Conservation (phyloP, 2,797 vertebrate species). For the Peromyscus nudipes region DNA sequence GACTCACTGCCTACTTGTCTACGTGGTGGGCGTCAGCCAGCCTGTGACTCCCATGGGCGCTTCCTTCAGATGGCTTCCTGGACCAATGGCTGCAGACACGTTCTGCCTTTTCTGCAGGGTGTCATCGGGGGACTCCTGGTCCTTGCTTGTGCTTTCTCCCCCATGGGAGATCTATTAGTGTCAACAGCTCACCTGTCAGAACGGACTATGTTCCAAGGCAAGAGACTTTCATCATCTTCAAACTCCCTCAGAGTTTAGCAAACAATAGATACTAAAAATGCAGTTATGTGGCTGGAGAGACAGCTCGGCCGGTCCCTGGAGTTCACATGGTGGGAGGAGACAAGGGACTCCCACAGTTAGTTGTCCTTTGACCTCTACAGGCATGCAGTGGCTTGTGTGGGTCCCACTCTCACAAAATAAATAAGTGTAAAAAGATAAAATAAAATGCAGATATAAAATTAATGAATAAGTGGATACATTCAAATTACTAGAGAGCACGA, state of each 20-base stretch:
- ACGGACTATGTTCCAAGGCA: neutral
- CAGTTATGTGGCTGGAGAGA: neutral
- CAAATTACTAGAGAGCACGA: constrained; percentile 43
- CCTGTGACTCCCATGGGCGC: neutral
- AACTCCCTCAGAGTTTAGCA: neutral
- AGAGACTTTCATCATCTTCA: constrained; percentile 8
- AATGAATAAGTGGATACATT: constrained; percentile 4
- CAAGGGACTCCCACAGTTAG: neutral
- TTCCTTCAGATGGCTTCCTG: neutral
- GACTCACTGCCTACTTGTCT: neutral
- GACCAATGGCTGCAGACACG: neutral
- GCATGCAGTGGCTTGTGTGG: neutral
- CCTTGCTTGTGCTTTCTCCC: neutral
- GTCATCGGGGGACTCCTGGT: neutral
- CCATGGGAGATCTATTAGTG: neutral
- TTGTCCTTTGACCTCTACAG: neutral
- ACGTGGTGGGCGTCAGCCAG: neutral
- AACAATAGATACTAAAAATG: constrained; percentile 1
- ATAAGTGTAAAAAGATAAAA: neutral
- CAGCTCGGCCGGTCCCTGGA: neutral
- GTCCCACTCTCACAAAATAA: neutral
- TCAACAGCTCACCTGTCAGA: neutral
- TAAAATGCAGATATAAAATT: neutral
- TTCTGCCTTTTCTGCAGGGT: neutral
- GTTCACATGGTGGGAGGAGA: neutral